These are phyloP conservation scores for Heptranchias perlo DNA, from an alignment of 2,113 vertebrate species.

Conservation along the genomic window DNA sequence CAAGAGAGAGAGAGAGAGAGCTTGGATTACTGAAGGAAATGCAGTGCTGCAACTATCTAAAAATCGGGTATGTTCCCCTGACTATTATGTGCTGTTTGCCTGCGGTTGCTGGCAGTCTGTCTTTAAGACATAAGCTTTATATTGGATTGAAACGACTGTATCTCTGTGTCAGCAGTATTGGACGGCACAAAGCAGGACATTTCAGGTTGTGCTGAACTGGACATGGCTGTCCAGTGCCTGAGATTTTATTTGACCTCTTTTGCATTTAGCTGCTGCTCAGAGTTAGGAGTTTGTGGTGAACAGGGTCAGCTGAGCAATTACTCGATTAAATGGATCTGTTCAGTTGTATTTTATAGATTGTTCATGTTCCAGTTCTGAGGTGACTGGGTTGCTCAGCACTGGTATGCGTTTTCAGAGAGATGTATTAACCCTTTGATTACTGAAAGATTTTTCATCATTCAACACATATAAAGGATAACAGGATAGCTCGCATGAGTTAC, in stretches of 20 bases:
- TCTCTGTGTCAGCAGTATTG: not conserved
- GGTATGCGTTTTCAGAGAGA: not conserved
- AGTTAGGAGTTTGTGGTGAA: not conserved
- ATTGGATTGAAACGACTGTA: not conserved
- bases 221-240: not conserved
- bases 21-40: not conserved
- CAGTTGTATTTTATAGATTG: not conserved
- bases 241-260: not conserved
- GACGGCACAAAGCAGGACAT: not conserved
- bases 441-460: not conserved
- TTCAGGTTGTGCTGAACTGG: not conserved
- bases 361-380: not conserved
- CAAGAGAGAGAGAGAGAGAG: not conserved
- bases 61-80: not conserved
- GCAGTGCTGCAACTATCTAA: not conserved
- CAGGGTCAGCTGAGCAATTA: not conserved
- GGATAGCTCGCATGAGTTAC: not conserved
- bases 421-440: constrained; percentile 18
- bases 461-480: not conserved
- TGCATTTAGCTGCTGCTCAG: not conserved
- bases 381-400: not conserved
- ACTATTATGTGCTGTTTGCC: not conserved
- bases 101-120: not conserved
- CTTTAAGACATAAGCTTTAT: not conserved
- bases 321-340: not conserved